Evolutionary conservation across 1,140 invertebrate species (phyloP).

Genomic region (Cotesia chilonis): DNA sequence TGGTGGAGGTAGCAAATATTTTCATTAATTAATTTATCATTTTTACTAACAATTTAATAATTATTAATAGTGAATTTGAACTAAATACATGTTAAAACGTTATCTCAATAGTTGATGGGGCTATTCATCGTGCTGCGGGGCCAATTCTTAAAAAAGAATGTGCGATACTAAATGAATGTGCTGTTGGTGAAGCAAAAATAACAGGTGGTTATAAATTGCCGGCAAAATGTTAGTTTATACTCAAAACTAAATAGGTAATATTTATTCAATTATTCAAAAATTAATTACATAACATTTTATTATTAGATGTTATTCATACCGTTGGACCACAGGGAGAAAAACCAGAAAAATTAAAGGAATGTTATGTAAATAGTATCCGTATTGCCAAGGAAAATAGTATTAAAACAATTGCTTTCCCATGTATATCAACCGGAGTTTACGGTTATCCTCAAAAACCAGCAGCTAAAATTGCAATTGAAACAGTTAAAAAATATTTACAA

Average conservation of each 20-base stretch:
- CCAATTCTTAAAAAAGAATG: conserved; percentile 76
- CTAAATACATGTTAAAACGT: background rate
- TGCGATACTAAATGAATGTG: conserved; percentile 74
- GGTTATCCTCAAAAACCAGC: conserved; percentile 83
- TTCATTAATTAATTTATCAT: background rate
- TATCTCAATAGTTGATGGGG: conserved; percentile 76
- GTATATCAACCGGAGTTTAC: conserved; percentile 87
- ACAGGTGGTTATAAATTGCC: conserved; percentile 82
- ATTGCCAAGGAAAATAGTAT: conserved; percentile 71
- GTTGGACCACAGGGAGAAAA: conserved; percentile 82
- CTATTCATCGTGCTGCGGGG: conserved; percentile 84
- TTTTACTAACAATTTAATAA: background rate
- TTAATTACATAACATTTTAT: conserved; percentile 53
- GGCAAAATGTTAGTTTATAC: conserved; percentile 71
- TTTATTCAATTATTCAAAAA: background rate
- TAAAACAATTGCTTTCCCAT: conserved; percentile 81
- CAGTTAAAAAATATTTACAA: conserved; percentile 75
- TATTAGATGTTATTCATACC: conserved; percentile 84
- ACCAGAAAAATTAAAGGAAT: conserved; percentile 70
- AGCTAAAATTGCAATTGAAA: conserved; percentile 75
- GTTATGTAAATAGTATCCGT: conserved; percentile 76
- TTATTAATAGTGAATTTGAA: background rate
- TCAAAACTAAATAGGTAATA: conserved; percentile 42
- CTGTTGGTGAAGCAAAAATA: conserved; percentile 82
- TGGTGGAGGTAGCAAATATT: conserved; percentile 72